A percentile compares a stretch with the other conserved stretches of the same genome.
Evolutionary conservation across 2,888 invertebrate species (phyloP).

Genomic region (Lepidochrysops patricia): DNA sequence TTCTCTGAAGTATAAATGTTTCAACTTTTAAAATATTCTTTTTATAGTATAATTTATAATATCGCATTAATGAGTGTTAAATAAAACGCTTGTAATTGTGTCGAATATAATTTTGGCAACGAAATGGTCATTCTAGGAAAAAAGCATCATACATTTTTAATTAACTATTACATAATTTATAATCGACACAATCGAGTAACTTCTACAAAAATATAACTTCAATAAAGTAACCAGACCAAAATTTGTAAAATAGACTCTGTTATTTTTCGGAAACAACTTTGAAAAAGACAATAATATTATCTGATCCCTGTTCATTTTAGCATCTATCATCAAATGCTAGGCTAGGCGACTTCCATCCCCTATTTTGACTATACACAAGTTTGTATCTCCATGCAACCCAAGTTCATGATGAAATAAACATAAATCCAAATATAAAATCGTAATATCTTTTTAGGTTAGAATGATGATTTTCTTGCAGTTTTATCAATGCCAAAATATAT

Average conservation of each 20-base stretch:
- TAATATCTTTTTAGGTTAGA: not conserved
- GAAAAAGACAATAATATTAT: constrained; percentile 10
- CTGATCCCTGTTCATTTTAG: constrained; percentile 9
- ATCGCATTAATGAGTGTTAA: not conserved
- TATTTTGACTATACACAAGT: not conserved
- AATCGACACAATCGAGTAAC: not conserved
- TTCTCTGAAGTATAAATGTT: not conserved
- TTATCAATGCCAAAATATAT: too few species aligned
- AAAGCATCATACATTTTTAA: too few species aligned
- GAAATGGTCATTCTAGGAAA: not conserved
- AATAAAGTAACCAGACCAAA: not conserved
- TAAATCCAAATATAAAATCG: not conserved
- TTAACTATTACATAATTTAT: too few species aligned
- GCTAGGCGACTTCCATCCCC: not conserved
- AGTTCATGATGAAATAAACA: not conserved
- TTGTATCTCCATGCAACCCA: not conserved
- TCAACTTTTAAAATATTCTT: not conserved
- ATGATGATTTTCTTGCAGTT: not conserved
- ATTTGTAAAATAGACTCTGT: constrained; percentile 2
- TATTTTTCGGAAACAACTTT: constrained; percentile 6
- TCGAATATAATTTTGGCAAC: not conserved
- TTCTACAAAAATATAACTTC: not conserved
- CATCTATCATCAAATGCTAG: constrained; percentile 6
- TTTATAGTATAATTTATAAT: not conserved
- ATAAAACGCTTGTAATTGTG: not conserved